Evolutionary conservation across 2,888 invertebrate species (phyloP).

Genomic region (Synanthedon andrenaeformis): DNA sequence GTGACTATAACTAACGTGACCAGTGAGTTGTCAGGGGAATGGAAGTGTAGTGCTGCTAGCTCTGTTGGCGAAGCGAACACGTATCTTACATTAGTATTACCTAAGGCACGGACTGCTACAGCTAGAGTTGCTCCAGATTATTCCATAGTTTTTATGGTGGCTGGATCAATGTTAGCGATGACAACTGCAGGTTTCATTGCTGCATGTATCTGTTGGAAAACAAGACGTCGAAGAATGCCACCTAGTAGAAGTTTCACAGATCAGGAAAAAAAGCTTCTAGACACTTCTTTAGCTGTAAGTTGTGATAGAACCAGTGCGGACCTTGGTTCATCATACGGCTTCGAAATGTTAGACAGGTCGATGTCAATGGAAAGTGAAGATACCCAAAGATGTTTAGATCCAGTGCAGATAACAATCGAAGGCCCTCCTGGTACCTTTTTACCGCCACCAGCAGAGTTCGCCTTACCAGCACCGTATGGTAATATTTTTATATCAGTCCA

Average conservation of each 20-base stretch:
- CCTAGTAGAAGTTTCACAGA: slow-evolving; percentile 81
- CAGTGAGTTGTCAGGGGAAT: slow-evolving; percentile 85
- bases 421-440: slow-evolving; percentile 53
- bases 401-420: slow-evolving; percentile 73
- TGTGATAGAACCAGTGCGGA: slow-evolving; percentile 76
- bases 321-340: slow-evolving; percentile 64
- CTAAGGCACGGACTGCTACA: slow-evolving; percentile 78
- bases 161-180: slow-evolving; percentile 77
- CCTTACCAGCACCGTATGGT: slow-evolving; percentile 67
- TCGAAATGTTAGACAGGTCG: slow-evolving; percentile 65
- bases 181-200: slow-evolving; percentile 72
- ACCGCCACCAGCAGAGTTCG: slow-evolving; percentile 60
- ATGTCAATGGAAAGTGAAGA: slow-evolving; percentile 65
- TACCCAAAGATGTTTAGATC: slow-evolving; percentile 59
- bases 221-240: slow-evolving; percentile 79
- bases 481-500: slow-evolving; percentile 90
- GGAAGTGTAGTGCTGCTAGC: slow-evolving; percentile 84
- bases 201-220: slow-evolving; percentile 69
- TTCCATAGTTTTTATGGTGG: slow-evolving; percentile 77
- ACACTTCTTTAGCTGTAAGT: slow-evolving; percentile 76
- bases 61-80: slow-evolving; percentile 70
- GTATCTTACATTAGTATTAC: slow-evolving; percentile 68
- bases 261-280: slow-evolving; percentile 87
- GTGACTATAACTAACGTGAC: slow-evolving; percentile 86
- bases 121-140: slow-evolving; percentile 79